Percentiles rank a stretch among this genome's conserved stretches.
Evolutionary conservation across 2,113 vertebrate species (phyloP).

Genomic region (Anguilla rostrata): DNA sequence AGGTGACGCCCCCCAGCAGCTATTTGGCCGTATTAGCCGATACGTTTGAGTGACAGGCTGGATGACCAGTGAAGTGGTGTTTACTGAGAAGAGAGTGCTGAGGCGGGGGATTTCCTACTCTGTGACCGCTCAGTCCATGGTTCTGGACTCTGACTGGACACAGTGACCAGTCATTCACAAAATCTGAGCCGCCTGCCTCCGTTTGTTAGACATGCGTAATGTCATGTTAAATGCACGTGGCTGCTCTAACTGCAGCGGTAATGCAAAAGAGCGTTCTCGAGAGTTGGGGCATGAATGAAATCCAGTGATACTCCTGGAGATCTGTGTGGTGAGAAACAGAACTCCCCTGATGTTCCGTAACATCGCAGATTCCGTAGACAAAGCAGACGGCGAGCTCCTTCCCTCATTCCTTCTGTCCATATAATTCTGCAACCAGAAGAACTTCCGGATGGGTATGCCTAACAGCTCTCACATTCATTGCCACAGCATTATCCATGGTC

Average conservation of each 20-base stretch:
- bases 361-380: not conserved
- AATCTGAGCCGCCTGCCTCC: not conserved
- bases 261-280: not conserved
- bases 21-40: not conserved
- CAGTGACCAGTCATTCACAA: too few species aligned
- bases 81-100: not conserved
- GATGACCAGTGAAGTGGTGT: not conserved
- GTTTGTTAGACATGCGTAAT: not conserved
- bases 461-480: too few species aligned
- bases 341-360: not conserved
- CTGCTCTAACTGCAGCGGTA: not conserved
- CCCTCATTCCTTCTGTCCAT: not conserved
- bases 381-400: not conserved
- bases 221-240: not conserved
- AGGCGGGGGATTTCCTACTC: too few species aligned
- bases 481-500: too few species aligned
- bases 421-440: too few species aligned
- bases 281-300: not conserved
- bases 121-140: too few species aligned
- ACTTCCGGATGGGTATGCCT: too few species aligned
- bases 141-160: too few species aligned
- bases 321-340: not conserved
- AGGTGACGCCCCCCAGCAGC: not conserved
- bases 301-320: not conserved
- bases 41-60: conserved; percentile 3